Evolutionary conservation across 2,888 invertebrate genomes (phyloP).

Genomic region (Conchocele bisecta): DNA sequence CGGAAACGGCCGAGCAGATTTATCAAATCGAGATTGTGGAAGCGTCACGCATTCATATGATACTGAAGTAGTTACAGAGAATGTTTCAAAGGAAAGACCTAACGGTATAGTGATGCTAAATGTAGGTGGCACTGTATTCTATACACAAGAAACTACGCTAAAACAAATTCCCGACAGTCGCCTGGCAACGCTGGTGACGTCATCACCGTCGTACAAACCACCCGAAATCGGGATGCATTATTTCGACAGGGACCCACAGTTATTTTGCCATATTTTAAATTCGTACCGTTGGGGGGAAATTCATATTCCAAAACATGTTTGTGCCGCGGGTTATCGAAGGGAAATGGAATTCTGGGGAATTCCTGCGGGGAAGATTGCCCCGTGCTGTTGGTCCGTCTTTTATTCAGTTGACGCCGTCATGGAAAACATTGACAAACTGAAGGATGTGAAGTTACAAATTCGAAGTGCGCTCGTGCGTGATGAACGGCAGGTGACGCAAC

Average conservation of each 20-base stretch:
- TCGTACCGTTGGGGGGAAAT: constrained; percentile 2
- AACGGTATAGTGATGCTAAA: no score
- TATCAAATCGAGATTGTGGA: no score
- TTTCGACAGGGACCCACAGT: background rate
- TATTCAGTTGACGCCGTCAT: background rate
- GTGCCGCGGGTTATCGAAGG: background rate
- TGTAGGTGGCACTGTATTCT: constrained; percentile 3
- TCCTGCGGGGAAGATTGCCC: background rate
- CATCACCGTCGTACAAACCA: background rate
- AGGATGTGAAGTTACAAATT: background rate
- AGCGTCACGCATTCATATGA: no score
- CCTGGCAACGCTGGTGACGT: background rate
- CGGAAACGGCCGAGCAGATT: no score
- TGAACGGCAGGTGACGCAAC: no score
- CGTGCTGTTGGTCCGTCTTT: background rate
- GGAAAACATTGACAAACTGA: background rate
- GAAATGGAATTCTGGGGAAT: background rate
- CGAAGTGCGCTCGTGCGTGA: background rate
- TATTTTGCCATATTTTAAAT: constrained; percentile 2
- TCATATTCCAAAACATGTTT: background rate
- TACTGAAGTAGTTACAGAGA: no score
- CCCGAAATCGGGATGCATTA: background rate
- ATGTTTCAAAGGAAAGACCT: no score
- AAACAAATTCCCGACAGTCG: constrained; percentile 5
- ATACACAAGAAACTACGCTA: background rate